Base-by-base conservation (phyloP, 2,797 vertebrate genomes). In the Melanotaenia pygmaea region DNA sequence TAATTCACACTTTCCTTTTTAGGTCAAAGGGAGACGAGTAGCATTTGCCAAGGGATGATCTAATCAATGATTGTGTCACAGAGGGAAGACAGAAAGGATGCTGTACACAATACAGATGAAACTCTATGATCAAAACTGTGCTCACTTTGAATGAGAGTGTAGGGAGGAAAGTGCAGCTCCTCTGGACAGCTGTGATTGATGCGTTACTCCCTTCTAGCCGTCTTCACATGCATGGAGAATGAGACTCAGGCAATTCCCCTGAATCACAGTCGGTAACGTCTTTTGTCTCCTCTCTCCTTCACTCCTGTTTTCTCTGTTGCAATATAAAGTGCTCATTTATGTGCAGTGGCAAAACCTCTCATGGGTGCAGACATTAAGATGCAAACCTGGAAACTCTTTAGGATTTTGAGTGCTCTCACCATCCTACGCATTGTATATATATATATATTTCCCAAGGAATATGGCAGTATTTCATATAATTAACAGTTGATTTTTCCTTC, bases 101-200 rank as follows among this genome's bases (percentile, higher is more conserved):
- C 18, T 2, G 30, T 50, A 51, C 37, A 60, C 61, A 74, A 30
- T 78, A 57, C 62, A 79, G 82, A 87, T 81, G 79, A 88, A 79
- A 70, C 59, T 45, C 43, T 54, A 1, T 64, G 77, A 84, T 81
- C 76, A 81, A 69, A 77, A 77, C 68, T 18, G 72, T 60, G 47
- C 69, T 57, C 59, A 5, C 43, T 35, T 14, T 64, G 72, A 79
- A 80, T 75, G 76, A 84, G 70, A 72, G 70, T 72, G 74, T 43
- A 35, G 24, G 64, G 26, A 76, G 67, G 47, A 67, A 40, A 77
- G 68, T 7, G 1, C 26, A 18, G 62, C 67, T 59, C 79, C 53
- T 61, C 20, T 63, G 62, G 78, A 87, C 69, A 61, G 73, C 59
- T 70, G 75, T 80, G 88, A 88, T 77, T 80, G 85, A 90, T 84